Conservation (phyloP, 2,888 invertebrate genomes). For the Anticlea derivata region DNA sequence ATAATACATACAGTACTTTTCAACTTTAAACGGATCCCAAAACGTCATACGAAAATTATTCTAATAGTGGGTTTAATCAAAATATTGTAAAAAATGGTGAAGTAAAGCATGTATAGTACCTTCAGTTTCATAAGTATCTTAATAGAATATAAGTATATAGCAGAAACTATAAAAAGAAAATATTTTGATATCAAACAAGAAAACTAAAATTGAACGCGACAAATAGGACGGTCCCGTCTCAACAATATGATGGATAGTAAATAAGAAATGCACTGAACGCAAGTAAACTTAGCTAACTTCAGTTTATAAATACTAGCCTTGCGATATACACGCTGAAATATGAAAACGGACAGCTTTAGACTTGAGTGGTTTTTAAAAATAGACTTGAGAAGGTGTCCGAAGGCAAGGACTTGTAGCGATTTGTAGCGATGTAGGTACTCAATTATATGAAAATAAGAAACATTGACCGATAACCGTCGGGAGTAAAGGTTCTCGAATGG, state of each 20-base stretch:
- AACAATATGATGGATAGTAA: constrained; percentile 73
- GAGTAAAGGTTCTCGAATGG: too few relatives aligned
- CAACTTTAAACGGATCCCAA: too few relatives aligned
- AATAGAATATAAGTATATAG: too few relatives aligned
- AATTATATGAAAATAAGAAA: neutral
- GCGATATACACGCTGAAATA: constrained; percentile 55
- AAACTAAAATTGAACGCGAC: constrained; percentile 60
- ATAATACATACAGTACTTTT: too few relatives aligned
- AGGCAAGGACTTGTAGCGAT: constrained; percentile 1
- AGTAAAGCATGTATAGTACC: too few relatives aligned
- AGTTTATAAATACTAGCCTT: constrained; percentile 54
- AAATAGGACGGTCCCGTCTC: constrained; percentile 56
- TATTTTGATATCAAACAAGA: constrained; percentile 44
- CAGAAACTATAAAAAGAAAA: constrained; percentile 26
- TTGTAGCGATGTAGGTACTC: neutral
- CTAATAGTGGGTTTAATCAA: too few relatives aligned
- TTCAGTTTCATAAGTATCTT: too few relatives aligned
- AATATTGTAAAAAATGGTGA: too few relatives aligned
- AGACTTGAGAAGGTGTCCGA: constrained; percentile 37
- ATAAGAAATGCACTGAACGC: constrained; percentile 67
- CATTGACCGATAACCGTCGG: neutral
- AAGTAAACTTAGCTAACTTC: constrained; percentile 67
- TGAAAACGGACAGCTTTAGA: constrained; percentile 51
- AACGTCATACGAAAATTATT: too few relatives aligned
- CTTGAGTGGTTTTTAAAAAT: constrained; percentile 61